These are phyloP conservation scores for Turritopsis dohrnii DNA, from an alignment of 30 jellyfish, hydroid and myxozoan species.

Conservation along the genomic window DNA sequence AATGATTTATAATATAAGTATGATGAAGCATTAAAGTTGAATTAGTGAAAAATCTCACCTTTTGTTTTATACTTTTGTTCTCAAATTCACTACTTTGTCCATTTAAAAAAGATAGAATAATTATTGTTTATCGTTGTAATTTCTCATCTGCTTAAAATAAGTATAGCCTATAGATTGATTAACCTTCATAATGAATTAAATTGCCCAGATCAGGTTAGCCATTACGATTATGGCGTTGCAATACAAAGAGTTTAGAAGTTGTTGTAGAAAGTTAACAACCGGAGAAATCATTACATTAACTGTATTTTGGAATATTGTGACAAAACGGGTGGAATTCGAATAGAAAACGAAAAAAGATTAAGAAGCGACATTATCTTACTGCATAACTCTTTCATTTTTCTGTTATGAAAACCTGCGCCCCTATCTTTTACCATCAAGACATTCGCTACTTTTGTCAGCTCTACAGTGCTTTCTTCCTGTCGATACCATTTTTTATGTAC, in stretches of 20 bases:
- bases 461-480: slow-evolving; percentile 18
- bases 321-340: too few species aligned
- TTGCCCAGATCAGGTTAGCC: too few species aligned
- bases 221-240: too few species aligned
- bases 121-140: neutral
- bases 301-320: too few species aligned
- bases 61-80: neutral
- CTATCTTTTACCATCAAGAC: slow-evolving; percentile 28
- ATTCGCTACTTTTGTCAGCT: slow-evolving; percentile 29
- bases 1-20: neutral
- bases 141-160: too few species aligned
- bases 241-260: too few species aligned
- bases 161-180: too few species aligned
- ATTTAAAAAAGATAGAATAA: neutral
- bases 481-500: slow-evolving; percentile 35
- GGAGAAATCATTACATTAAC: too few species aligned
- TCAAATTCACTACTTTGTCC: neutral
- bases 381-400: slow-evolving; percentile 1
- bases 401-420: slow-evolving; percentile 23
- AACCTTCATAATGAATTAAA: too few species aligned
- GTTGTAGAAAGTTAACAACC: too few species aligned
- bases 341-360: too few species aligned
- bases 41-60: neutral
- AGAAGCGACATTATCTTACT: neutral
- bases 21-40: too few species aligned